phyloP scores from a whole-genome alignment of 1,140 invertebrate species.

The Drosophila baimaii region DNA sequence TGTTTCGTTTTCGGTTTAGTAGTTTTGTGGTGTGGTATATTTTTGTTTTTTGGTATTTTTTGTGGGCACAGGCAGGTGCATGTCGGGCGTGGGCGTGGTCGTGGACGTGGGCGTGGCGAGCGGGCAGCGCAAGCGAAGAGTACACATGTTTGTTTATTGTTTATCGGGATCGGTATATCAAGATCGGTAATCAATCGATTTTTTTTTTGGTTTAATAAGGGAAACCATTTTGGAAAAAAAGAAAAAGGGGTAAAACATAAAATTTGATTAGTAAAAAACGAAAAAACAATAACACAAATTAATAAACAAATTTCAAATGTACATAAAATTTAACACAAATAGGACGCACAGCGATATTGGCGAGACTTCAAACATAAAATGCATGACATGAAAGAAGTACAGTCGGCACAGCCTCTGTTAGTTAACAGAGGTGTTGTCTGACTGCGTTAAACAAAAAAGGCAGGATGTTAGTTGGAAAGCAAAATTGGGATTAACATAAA shows the following conservation, averaged over 20 bases:
- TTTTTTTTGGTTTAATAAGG: constrained; percentile 39
- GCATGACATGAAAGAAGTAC: constrained; percentile 39
- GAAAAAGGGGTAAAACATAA: constrained; percentile 81
- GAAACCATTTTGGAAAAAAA: constrained; percentile 61
- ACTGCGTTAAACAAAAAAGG: constrained; percentile 20
- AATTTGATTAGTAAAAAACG: constrained; percentile 76
- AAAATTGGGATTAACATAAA: constrained; percentile 14
- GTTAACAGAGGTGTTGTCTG: constrained; percentile 13
- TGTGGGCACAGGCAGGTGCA: constrained; percentile 71
- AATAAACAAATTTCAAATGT: constrained; percentile 40
- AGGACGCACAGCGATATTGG: constrained; percentile 47
- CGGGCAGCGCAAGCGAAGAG: constrained; percentile 75
- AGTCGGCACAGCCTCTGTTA: constrained; percentile 24
- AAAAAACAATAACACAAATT: constrained; percentile 72
- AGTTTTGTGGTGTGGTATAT: constrained; percentile 31
- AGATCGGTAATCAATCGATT: constrained; percentile 33
- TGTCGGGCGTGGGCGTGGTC: constrained; percentile 71
- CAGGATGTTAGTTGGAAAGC: constrained; percentile 36
- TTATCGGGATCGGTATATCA: constrained; percentile 71
- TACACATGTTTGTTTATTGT: constrained; percentile 50
- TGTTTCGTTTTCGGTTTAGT: constrained; percentile 26
- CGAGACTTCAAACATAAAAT: constrained; percentile 37
- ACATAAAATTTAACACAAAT: constrained; percentile 11
- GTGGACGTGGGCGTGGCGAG: constrained; percentile 69
- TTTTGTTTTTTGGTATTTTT: constrained; percentile 29